Evolutionary conservation across 2,888 invertebrate species (phyloP).

Genomic region (Ernsta delagoae): DNA sequence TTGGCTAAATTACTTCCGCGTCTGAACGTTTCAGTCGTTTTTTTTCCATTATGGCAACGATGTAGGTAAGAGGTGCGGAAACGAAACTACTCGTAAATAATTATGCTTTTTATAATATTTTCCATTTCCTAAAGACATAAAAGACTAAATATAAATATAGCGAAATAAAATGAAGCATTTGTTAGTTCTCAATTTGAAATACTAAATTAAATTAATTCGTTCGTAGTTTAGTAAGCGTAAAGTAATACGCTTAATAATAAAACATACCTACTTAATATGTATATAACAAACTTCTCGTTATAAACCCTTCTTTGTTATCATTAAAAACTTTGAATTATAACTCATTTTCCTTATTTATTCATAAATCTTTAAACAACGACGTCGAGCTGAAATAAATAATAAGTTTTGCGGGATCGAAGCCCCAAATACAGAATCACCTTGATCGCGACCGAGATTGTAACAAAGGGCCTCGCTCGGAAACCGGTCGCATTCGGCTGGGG

Average conservation of each 20-base stretch:
- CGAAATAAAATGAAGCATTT: too few relatives aligned
- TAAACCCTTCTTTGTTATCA: too few relatives aligned
- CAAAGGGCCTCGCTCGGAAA: conserved; percentile 55
- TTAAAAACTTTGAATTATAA: neutral
- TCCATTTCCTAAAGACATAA: neutral
- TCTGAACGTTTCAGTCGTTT: conserved; percentile 10
- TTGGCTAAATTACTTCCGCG: conserved; percentile 35
- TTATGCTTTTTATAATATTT: neutral
- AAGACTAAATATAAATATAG: too few relatives aligned
- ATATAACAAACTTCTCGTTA: too few relatives aligned
- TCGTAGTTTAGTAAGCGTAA: too few relatives aligned
- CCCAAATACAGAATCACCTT: conserved; percentile 51
- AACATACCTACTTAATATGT: too few relatives aligned
- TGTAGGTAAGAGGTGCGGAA: conserved; percentile 6
- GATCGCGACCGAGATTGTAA: conserved; percentile 50
- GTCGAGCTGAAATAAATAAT: conserved; percentile 28
- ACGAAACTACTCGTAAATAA: neutral
- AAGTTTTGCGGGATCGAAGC: conserved; percentile 37
- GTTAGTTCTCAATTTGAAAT: neutral
- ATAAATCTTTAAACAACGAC: neutral
- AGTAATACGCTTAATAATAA: too few relatives aligned
- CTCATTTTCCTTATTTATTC: conserved; percentile 1
- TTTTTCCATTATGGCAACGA: conserved; percentile 2
- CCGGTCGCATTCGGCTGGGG: conserved; percentile 53
- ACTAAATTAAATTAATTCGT: neutral